Evolutionary conservation across 2,113 vertebrate species (phyloP).

Genomic region (Ammodytes dubius): DNA sequence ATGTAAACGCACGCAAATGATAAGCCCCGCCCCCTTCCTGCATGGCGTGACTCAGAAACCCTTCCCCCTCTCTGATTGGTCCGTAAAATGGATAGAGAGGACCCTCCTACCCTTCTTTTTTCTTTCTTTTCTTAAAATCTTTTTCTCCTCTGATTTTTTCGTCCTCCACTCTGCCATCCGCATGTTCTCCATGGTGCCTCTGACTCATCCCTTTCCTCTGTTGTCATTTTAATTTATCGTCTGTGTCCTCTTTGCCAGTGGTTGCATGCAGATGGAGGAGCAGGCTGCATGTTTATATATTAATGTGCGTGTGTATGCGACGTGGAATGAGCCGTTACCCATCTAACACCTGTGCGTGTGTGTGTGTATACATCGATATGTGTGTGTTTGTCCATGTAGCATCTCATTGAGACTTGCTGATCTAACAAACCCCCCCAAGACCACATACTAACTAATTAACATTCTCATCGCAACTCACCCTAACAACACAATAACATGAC

Average conservation of each 20-base stretch:
- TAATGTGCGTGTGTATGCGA: conserved; percentile 24
- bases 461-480: conserved; percentile 76
- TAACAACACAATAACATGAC: conserved; percentile 69
- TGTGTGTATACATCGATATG: conserved; percentile 44
- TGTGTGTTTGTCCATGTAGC: conserved; percentile 60
- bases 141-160: conserved; percentile 49
- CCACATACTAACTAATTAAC: conserved; percentile 76
- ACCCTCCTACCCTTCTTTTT: conserved; percentile 36
- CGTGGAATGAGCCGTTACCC: conserved; percentile 71
- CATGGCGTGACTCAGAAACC: conserved; percentile 78
- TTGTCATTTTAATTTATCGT: conserved; percentile 37
- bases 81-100: conserved; percentile 68
- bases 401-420: conserved; percentile 74
- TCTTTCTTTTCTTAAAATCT: conserved; percentile 7
- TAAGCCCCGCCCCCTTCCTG: conserved; percentile 85
- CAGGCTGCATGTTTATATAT: conserved; percentile 70
- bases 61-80: conserved; percentile 68
- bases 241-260: conserved; percentile 69
- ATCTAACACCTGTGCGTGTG: conserved; percentile 74
- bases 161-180: conserved; percentile 67
- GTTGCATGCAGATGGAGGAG: conserved; percentile 75
- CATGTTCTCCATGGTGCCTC: conserved; percentile 74
- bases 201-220: conserved; percentile 69
- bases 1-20: conserved; percentile 88
- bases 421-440: conserved; percentile 71